Percentiles rank a stretch among this genome's conserved stretches.
Evolutionary conservation across 92 coral and sea anemone genomes (phyloP).

Genomic region (Phenganax stokvisi): DNA sequence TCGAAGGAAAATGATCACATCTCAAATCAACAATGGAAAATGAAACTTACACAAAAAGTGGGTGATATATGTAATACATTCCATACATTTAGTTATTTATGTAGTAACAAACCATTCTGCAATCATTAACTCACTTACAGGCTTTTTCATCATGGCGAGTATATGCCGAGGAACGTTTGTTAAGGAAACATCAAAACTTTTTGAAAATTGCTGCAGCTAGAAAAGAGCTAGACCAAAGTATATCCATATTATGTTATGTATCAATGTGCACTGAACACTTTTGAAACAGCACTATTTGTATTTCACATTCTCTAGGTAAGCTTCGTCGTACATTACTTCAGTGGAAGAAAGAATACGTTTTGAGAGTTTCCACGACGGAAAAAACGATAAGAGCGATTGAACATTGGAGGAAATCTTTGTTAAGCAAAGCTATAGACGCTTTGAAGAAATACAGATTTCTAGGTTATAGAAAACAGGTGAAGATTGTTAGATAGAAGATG

Average conservation of each 20-base stretch:
- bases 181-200: not conserved
- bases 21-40: slow-evolving; percentile 18
- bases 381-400: slow-evolving; percentile 12
- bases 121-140: not conserved
- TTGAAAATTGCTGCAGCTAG: slow-evolving; percentile 1
- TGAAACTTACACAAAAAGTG: not conserved
- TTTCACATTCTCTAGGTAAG: not conserved
- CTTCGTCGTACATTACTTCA: slow-evolving; percentile 19
- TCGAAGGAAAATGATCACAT: not conserved
- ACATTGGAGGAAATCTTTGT: slow-evolving; percentile 23
- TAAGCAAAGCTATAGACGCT: slow-evolving; percentile 6
- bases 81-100: not conserved
- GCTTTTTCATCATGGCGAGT: slow-evolving; percentile 13
- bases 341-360: slow-evolving; percentile 9
- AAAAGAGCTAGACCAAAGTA: slow-evolving; percentile 10
- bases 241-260: not conserved
- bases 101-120: not conserved
- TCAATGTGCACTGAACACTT: not conserved
- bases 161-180: slow-evolving; percentile 1
- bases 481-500: not conserved
- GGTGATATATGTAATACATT: not conserved
- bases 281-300: not conserved
- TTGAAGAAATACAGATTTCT: slow-evolving; percentile 35
- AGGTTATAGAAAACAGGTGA: slow-evolving; percentile 33
- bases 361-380: not conserved